Evolutionary conservation across 2,888 invertebrate genomes (phyloP).

Genomic region (Epistrophella euchroma): DNA sequence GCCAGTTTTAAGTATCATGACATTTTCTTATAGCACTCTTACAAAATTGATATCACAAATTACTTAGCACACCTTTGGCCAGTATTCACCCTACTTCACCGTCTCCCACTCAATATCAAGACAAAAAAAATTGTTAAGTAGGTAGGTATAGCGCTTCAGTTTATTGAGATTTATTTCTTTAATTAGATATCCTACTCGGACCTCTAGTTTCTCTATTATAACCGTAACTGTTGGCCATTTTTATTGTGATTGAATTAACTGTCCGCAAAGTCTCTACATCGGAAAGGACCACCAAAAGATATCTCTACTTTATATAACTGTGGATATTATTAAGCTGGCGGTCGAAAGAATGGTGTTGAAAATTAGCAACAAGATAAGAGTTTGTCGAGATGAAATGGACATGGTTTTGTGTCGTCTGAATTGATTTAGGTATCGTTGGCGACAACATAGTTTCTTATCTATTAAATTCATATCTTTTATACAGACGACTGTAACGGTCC

Average conservation of each 20-base stretch:
- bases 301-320: not conserved
- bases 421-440: slow-evolving; percentile 29
- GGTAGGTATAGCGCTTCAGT: slow-evolving; percentile 55
- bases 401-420: slow-evolving; percentile 49
- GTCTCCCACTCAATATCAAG: not conserved
- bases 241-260: slow-evolving; percentile 20
- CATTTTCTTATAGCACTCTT: not conserved
- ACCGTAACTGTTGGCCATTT: slow-evolving; percentile 19
- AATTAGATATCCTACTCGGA: slow-evolving; percentile 47
- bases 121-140: slow-evolving; percentile 19
- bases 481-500: not conserved
- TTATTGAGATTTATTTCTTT: slow-evolving; percentile 66
- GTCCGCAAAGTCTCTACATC: not conserved
- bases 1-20: slow-evolving; percentile 13
- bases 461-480: slow-evolving; percentile 58
- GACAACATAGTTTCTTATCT: slow-evolving; percentile 64
- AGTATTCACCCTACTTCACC: not conserved
- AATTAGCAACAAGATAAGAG: slow-evolving; percentile 61
- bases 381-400: slow-evolving; percentile 56
- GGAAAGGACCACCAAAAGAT: slow-evolving; percentile 19
- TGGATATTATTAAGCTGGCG: not conserved
- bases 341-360: slow-evolving; percentile 56
- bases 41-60: slow-evolving; percentile 60
- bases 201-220: slow-evolving; percentile 15
- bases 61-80: slow-evolving; percentile 56